A percentile compares a stretch with the other conserved stretches of the same genome.
phyloP scores from a whole-genome alignment of 2,113 vertebrate species.

The Acanthochromis polyacanthus region DNA sequence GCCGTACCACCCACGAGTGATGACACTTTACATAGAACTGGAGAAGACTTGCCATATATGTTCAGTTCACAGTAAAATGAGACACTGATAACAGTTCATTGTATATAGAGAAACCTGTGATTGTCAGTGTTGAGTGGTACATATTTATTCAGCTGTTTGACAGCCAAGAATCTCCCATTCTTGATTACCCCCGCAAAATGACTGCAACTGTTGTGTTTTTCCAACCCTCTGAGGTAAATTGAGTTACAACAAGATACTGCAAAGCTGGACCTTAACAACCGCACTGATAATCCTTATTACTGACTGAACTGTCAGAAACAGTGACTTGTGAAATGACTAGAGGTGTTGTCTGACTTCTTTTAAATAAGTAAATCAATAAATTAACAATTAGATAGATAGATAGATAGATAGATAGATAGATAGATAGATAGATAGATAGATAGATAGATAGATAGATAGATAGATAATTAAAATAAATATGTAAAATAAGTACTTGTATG shows the following conservation, averaged over 20 bases:
- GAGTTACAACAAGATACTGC: conserved; percentile 50
- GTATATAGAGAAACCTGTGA: conserved; percentile 63
- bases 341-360: conserved; percentile 28
- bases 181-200: conserved; percentile 60
- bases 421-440: background rate
- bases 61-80: conserved; percentile 64
- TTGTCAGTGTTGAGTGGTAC: conserved; percentile 78
- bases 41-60: conserved; percentile 43
- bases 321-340: conserved; percentile 17
- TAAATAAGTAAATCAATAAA: conserved; percentile 7
- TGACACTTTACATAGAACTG: conserved; percentile 51
- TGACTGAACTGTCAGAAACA: conserved; percentile 19
- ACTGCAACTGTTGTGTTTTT: conserved; percentile 53
- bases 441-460: conserved; percentile 5
- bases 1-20: conserved; percentile 33
- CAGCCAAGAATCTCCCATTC: conserved; percentile 65
- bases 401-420: conserved; percentile 19
- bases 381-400: conserved; percentile 3
- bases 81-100: conserved; percentile 47
- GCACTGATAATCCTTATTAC: conserved; percentile 24
- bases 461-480: background rate
- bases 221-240: conserved; percentile 61
- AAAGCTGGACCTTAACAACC: conserved; percentile 47
- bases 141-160: conserved; percentile 77
- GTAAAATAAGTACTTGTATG: conserved; percentile 48